Conservation (phyloP, 2,797 vertebrate genomes). For the Chrysocyon brachyurus region DNA sequence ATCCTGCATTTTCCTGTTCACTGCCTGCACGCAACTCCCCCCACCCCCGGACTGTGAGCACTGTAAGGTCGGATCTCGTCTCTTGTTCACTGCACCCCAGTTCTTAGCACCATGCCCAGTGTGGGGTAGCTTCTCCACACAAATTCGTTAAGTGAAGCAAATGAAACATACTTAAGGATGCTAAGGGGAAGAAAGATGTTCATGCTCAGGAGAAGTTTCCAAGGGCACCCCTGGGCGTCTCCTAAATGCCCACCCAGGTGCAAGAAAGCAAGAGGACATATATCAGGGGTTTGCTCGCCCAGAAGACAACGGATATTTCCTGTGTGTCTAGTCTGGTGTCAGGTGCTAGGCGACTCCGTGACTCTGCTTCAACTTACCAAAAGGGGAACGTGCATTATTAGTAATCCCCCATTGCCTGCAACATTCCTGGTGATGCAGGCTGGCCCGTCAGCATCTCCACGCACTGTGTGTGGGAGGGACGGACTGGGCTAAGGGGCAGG, state of each 20-base stretch:
- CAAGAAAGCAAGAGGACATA: background rate
- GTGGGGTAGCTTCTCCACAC: accelerated
- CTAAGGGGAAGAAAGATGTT: background rate
- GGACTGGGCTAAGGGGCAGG: background rate
- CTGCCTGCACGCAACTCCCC: accelerated
- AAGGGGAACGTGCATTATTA: background rate
- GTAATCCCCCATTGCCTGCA: background rate
- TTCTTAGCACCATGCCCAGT: background rate
- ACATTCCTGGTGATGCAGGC: background rate
- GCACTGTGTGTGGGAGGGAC: background rate
- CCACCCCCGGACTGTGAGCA: background rate
- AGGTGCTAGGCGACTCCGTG: background rate
- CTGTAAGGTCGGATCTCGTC: background rate
- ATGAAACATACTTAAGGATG: background rate
- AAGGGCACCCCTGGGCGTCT: no score
- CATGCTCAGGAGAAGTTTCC: background rate
- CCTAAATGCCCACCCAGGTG: background rate
- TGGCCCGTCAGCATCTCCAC: background rate
- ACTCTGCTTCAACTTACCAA: background rate
- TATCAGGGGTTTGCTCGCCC: background rate
- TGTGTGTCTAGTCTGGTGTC: background rate
- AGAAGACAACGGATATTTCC: background rate
- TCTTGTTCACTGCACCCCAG: background rate
- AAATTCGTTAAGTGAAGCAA: background rate
- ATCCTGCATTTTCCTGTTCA: background rate